phyloP scores from a whole-genome alignment of 2,888 invertebrate species.

The Antheraea assamensis region DNA sequence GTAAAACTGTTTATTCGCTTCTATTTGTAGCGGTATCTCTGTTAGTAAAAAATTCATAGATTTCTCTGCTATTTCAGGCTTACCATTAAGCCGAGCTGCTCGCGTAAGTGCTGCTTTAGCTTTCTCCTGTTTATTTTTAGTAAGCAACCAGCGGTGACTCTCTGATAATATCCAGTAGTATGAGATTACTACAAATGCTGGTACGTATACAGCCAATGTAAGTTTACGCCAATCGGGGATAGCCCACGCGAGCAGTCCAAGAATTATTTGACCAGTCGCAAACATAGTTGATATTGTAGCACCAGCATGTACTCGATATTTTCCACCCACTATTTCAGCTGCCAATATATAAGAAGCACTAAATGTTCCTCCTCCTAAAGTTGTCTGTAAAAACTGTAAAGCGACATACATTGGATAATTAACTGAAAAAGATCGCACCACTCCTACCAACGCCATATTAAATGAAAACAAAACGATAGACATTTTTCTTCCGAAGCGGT shows the following conservation, averaged over 20 bases:
- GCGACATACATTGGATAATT: slow-evolving; percentile 70
- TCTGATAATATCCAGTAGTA: slow-evolving; percentile 87
- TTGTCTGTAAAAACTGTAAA: slow-evolving; percentile 66
- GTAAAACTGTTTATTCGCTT: slow-evolving; percentile 34
- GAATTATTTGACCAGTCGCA: slow-evolving; percentile 86
- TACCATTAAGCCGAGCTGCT: slow-evolving; percentile 84
- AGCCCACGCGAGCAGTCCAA: slow-evolving; percentile 86
- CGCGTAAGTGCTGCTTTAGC: slow-evolving; percentile 82
- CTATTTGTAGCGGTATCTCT: slow-evolving; percentile 53
- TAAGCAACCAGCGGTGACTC: slow-evolving; percentile 89
- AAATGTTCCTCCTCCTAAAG: slow-evolving; percentile 68
- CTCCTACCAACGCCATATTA: slow-evolving; percentile 63
- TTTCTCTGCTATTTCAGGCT: slow-evolving; percentile 67
- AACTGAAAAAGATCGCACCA: slow-evolving; percentile 66
- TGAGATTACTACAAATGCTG: slow-evolving; percentile 84
- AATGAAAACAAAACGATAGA: slow-evolving; percentile 70
- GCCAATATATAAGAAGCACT: slow-evolving; percentile 80
- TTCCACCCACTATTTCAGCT: slow-evolving; percentile 89
- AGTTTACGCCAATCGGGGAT: slow-evolving; percentile 86
- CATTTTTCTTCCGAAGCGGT: slow-evolving; percentile 74
- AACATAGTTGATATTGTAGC: slow-evolving; percentile 87
- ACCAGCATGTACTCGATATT: slow-evolving; percentile 86
- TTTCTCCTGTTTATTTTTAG: slow-evolving; percentile 83
- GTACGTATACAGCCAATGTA: slow-evolving; percentile 85
- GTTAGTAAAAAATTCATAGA: slow-evolving; percentile 63